These are phyloP conservation scores for Listrodromus nycthemerus DNA, from an alignment of 2,888 invertebrate genomes.

Conservation along the genomic window DNA sequence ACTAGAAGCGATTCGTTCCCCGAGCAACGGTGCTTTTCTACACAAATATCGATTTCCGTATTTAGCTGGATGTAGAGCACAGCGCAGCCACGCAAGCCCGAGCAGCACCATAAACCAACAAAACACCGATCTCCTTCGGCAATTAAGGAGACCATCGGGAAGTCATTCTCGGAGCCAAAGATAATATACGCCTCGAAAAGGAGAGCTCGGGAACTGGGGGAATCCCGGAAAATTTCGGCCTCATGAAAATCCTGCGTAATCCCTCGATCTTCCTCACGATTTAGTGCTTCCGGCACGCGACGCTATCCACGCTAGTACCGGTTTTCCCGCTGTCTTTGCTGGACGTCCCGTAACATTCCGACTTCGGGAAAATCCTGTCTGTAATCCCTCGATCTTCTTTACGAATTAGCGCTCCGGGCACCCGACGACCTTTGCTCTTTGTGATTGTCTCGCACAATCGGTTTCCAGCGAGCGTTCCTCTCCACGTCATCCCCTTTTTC, in stretches of 20 bases:
- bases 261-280: constrained; percentile 56
- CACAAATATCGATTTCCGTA: constrained; percentile 17
- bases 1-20: constrained; percentile 47
- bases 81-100: neutral
- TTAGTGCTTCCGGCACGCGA: constrained; percentile 37
- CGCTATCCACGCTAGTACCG: neutral
- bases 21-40: constrained; percentile 30
- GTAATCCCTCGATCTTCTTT: constrained; percentile 57
- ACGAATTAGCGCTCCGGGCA: constrained; percentile 52
- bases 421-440: neutral
- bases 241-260: constrained; percentile 59
- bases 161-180: neutral
- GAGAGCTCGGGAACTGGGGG: constrained; percentile 16
- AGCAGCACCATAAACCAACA: constrained; percentile 4
- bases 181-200: constrained; percentile 8
- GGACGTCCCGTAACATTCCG: constrained; percentile 36
- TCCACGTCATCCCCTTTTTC: constrained; percentile 37
- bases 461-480: neutral
- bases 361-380: constrained; percentile 48
- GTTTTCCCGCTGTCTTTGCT: neutral
- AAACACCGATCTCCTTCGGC: constrained; percentile 15
- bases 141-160: constrained; percentile 7
- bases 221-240: constrained; percentile 42
- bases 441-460: constrained; percentile 15
- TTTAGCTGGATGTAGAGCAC: neutral